Evolutionary conservation across 2,797 vertebrate species (phyloP).

Genomic region (Megaceryle alcyon): DNA sequence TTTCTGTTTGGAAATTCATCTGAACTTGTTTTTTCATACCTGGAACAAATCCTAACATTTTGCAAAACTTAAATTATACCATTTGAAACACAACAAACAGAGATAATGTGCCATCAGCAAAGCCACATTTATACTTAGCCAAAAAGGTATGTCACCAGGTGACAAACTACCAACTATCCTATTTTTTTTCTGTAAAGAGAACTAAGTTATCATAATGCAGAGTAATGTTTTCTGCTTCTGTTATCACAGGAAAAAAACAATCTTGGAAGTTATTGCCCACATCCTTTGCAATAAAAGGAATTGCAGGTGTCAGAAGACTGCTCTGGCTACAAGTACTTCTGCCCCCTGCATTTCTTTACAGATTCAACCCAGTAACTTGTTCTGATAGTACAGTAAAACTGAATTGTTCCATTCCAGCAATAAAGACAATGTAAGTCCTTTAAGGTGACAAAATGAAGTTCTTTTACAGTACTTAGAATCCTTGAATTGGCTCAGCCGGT

Average conservation of each 20-base stretch:
- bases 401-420: neutral
- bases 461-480: constrained; percentile 7
- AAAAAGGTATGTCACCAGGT: neutral
- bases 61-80: neutral
- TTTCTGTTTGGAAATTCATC: neutral
- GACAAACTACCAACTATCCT: neutral
- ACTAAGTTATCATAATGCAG: neutral
- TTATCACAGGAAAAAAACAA: neutral
- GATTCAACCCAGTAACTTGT: neutral
- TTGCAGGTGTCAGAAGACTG: neutral
- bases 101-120: neutral
- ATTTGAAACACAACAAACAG: neutral
- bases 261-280: neutral
- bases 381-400: neutral
- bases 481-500: neutral
- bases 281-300: neutral
- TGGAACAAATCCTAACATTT: neutral
- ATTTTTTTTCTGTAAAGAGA: neutral
- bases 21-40: neutral
- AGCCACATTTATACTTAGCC: neutral
- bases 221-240: neutral
- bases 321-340: neutral
- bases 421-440: neutral
- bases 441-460: neutral
- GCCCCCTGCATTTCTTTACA: neutral